Evolutionary conservation across 2,797 vertebrate genomes (phyloP), one percentile per base, ranked within the genome.

Genomic region (Naso thynnoides): DNA sequence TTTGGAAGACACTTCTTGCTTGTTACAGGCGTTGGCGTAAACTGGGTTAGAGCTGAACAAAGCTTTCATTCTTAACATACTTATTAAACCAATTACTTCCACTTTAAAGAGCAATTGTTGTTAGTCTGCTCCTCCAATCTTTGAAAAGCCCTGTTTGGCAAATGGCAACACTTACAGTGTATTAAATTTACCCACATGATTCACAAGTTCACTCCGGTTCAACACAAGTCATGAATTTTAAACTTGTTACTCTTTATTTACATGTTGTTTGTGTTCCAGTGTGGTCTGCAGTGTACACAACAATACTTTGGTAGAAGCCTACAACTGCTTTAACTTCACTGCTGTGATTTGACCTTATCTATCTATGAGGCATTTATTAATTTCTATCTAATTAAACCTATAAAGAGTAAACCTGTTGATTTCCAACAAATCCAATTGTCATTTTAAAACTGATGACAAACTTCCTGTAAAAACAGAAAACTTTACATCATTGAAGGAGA

Each of bases 51-150:
- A 73, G 58, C 54, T 38, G 45, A 78, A 85, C 70, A 73, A 78
- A 67, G 71, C 67, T 45, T 52, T 70, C 48, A 69, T 81, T 84
- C 79, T 77, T 41, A 50, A 18, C 50, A 50, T 49, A 29, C 82
- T 88, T 75, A 87, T 79, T 87, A 84, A 79, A 84, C 77, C 64
- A 78, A 86, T 90, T 82, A 64, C 71, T 84, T 84, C 81, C 85
- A 87, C 78, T 81, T 70, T 69, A 79, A 59, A 69, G 73, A 84
- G 67, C 77, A 70, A 59, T 75, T 85, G 57, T 76, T 76, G 70
- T 76, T 58, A 58, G 70, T 72, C 50, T 70, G 59, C 64, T 67
- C 76, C 73, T 67, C 73, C 75, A 65, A 61, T 48, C 68, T 67
- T 18, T 49, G 23, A 16, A 33, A 59, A 73, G 29, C 24, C 44